Conservation (phyloP, 2,797 vertebrate species). For the Atherinosoma microstoma region DNA sequence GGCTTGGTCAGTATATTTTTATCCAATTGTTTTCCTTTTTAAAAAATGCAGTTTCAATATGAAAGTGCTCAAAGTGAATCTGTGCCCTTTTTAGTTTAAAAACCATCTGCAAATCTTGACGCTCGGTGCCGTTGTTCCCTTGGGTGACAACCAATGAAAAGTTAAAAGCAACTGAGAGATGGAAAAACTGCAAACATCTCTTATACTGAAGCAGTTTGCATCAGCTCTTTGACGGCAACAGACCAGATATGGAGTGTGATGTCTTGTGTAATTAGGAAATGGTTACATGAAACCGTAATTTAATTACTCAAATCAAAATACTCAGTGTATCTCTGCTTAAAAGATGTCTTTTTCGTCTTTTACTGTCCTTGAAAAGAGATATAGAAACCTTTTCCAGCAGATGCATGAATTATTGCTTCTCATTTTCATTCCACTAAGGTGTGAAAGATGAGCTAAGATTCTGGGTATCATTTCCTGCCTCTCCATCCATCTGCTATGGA, state of each 20-base stretch:
- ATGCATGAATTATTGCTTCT: background rate
- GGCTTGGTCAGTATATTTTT: too few relatives aligned
- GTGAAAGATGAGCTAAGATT: constrained; percentile 34
- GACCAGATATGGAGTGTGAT: constrained; percentile 1
- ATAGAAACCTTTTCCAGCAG: constrained; percentile 22
- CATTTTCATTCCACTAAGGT: constrained; percentile 23
- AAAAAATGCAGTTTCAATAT: constrained; percentile 1
- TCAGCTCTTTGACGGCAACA: constrained; percentile 18
- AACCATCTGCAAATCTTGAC: constrained; percentile 18
- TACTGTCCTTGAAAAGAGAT: constrained; percentile 6
- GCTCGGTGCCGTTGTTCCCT: constrained; percentile 22
- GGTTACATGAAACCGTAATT: constrained; percentile 14
- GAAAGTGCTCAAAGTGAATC: constrained; percentile 8
- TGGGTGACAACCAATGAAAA: constrained; percentile 27
- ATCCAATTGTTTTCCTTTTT: constrained; percentile 9
- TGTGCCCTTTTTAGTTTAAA: constrained; percentile 7
- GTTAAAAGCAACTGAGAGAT: constrained; percentile 39
- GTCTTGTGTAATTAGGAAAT: constrained; percentile 45
- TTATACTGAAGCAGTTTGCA: constrained; percentile 30
- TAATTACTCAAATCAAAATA: constrained; percentile 5
- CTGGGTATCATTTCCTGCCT: constrained; percentile 39
- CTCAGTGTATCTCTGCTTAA: background rate
- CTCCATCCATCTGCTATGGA: constrained; percentile 46
- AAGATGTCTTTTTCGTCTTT: background rate
- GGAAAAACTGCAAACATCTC: constrained; percentile 27